These are phyloP conservation scores for Mionectes macconnelli DNA, from an alignment of 2,113 vertebrate genomes.

Conservation along the genomic window DNA sequence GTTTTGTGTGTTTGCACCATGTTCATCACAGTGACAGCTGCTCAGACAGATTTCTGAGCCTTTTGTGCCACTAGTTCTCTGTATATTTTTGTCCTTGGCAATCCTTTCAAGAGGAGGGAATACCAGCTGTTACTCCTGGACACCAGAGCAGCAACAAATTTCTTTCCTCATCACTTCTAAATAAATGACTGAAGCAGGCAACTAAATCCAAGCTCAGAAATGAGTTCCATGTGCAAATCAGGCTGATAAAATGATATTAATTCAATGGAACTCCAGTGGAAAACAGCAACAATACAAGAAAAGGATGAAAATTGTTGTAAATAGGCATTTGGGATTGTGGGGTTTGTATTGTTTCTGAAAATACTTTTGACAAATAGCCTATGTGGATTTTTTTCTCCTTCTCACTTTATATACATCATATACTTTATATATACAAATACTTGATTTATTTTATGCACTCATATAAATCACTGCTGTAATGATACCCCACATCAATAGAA, in stretches of 20 bases:
- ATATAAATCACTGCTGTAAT: not conserved
- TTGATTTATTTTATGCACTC: not conserved
- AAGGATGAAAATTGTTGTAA: not conserved
- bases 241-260: not conserved
- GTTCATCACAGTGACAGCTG: conserved; percentile 68
- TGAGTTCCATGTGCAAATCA: not conserved
- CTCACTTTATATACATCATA: not conserved
- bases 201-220: not conserved
- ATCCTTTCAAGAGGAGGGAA: conserved; percentile 63
- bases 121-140: conserved; percentile 73
- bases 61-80: conserved; percentile 15
- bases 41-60: conserved; percentile 70
- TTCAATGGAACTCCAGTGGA: not conserved
- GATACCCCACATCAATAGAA: rapidly evolving
- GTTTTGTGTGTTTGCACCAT: conserved; percentile 38
- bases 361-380: not conserved
- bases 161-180: not conserved
- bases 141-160: conserved; percentile 8
- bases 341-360: not conserved
- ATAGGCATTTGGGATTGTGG: rapidly evolving
- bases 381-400: not conserved
- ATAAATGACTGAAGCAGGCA: conserved; percentile 30
- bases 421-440: not conserved
- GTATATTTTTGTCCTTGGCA: conserved; percentile 61
- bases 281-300: not conserved